phyloP scores from a whole-genome alignment of 2,888 invertebrate species.

The Polia nebulosa region DNA sequence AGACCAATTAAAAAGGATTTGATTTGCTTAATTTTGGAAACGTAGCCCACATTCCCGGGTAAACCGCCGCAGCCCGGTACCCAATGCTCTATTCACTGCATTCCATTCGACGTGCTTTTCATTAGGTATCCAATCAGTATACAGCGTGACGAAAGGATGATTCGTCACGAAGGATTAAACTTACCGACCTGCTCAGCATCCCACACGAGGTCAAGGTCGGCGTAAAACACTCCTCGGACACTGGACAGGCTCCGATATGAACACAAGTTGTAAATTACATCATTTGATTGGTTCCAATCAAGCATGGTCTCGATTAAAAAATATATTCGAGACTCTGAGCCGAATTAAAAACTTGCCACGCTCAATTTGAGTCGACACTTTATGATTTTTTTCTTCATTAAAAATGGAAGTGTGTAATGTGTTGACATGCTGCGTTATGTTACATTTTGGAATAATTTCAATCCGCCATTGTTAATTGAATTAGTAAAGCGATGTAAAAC shows the following conservation, averaged over 20 bases:
- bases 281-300: slow-evolving; percentile 90
- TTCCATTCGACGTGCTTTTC: slow-evolving; percentile 79
- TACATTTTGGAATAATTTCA: slow-evolving; percentile 58
- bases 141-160: slow-evolving; percentile 78
- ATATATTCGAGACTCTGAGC: slow-evolving; percentile 73
- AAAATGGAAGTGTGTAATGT: slow-evolving; percentile 68
- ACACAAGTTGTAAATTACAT: slow-evolving; percentile 84
- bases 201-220: slow-evolving; percentile 79
- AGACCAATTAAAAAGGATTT: slow-evolving; percentile 26
- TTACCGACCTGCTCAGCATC: slow-evolving; percentile 65
- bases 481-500: slow-evolving; percentile 58
- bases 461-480: slow-evolving; percentile 63
- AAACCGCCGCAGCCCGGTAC: slow-evolving; percentile 57
- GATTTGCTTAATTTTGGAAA: slow-evolving; percentile 12
- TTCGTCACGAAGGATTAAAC: slow-evolving; percentile 87
- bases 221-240: slow-evolving; percentile 67
- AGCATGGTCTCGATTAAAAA: slow-evolving; percentile 84
- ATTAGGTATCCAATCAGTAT: slow-evolving; percentile 84
- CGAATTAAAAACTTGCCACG: slow-evolving; percentile 76
- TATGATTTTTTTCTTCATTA: slow-evolving; percentile 68
- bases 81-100: slow-evolving; percentile 73
- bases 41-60: slow-evolving; percentile 36
- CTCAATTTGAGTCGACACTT: slow-evolving; percentile 78
- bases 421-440: slow-evolving; percentile 67
- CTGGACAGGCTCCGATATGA: slow-evolving; percentile 74